These are phyloP conservation scores for Actinia tenebrosa DNA, from an alignment of 64 coral and sea anemone genomes.

Conservation along the genomic window DNA sequence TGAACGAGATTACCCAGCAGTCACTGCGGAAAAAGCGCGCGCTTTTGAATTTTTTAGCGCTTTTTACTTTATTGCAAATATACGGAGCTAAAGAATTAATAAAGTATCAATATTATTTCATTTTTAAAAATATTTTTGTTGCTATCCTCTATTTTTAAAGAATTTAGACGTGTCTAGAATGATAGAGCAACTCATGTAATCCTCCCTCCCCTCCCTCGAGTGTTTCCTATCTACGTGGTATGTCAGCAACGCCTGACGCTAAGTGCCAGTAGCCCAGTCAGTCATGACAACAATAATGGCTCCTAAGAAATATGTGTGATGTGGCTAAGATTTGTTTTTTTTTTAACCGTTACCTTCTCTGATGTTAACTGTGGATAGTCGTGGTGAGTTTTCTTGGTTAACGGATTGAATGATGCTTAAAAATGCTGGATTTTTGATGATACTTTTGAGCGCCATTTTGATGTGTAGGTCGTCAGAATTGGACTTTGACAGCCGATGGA, in stretches of 20 bases:
- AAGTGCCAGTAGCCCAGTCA: neutral
- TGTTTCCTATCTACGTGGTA: neutral
- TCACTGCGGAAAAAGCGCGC: neutral
- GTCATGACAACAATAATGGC: neutral
- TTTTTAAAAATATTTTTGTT: no score
- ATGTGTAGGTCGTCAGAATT: neutral
- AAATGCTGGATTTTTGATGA: neutral
- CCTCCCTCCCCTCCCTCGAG: neutral
- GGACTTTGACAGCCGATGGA: conserved; percentile 35
- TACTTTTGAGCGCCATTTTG: neutral
- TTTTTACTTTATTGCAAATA: neutral
- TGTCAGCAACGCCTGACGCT: neutral
- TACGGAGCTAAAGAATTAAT: neutral
- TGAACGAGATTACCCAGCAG: conserved; percentile 37
- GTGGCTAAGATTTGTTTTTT: neutral
- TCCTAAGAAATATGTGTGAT: neutral
- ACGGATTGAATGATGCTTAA: neutral
- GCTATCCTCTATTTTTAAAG: neutral
- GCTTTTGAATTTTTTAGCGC: neutral
- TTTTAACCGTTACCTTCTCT: neutral
- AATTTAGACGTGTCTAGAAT: neutral
- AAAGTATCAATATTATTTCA: no score
- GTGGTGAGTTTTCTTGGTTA: neutral
- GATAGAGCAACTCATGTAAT: neutral
- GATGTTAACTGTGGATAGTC: neutral